phyloP scores from a whole-genome alignment of 92 coral and sea anemone species.

The Chrysogorgia sp. region DNA sequence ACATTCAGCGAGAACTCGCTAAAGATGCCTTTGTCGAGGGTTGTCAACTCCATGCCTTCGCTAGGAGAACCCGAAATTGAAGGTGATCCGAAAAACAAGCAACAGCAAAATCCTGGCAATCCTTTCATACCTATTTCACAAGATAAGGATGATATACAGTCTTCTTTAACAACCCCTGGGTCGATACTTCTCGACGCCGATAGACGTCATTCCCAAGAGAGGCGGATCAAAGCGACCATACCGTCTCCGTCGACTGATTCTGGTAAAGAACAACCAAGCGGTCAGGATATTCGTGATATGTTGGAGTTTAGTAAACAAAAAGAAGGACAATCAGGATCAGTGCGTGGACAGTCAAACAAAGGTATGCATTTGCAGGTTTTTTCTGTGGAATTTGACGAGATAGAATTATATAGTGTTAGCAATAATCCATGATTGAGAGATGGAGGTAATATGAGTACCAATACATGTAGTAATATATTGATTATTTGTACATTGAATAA shows the following conservation, averaged over 20 bases:
- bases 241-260: slow-evolving; percentile 22
- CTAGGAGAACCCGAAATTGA: neutral
- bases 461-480: too few species aligned
- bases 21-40: neutral
- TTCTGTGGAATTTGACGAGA: neutral
- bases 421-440: too few species aligned
- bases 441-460: too few species aligned
- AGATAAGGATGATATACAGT: slow-evolving; percentile 20
- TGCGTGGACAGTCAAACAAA: neutral
- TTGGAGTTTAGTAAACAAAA: slow-evolving; percentile 12
- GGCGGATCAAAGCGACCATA: slow-evolving; percentile 7
- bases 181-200: neutral
- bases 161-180: neutral
- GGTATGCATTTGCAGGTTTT: slow-evolving; percentile 5
- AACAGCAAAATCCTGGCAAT: slow-evolving; percentile 8
- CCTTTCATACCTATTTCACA: slow-evolving; percentile 37
- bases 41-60: slow-evolving; percentile 4
- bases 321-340: neutral
- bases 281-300: slow-evolving; percentile 38
- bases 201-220: neutral
- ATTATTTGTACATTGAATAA: too few species aligned
- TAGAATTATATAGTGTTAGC: too few species aligned
- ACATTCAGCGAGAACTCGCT: neutral
- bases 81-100: neutral
- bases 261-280: slow-evolving; percentile 29